phyloP scores from a whole-genome alignment of 2,888 invertebrate genomes.

The Electrophaes corylata region DNA sequence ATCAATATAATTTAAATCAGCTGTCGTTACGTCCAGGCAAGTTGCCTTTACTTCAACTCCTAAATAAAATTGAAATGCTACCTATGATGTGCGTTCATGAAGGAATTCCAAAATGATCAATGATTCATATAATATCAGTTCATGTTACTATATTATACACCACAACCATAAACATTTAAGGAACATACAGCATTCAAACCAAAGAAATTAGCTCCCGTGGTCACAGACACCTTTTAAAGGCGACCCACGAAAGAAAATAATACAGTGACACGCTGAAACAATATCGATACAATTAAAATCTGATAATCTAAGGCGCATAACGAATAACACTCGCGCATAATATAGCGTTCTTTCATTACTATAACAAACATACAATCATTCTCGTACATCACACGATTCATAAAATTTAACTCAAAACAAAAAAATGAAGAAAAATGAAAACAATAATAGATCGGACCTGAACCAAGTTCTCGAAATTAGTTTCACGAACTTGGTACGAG shows the following conservation, averaged over 20 bases:
- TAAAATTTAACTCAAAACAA: slow-evolving; percentile 77
- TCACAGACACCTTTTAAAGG: background rate
- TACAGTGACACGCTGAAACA: slow-evolving; percentile 55
- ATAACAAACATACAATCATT: slow-evolving; percentile 49
- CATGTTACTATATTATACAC: slow-evolving; percentile 31
- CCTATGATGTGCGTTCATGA: slow-evolving; percentile 54
- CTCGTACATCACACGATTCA: slow-evolving; percentile 59
- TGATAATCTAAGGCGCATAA: slow-evolving; percentile 67
- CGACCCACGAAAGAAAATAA: slow-evolving; percentile 44
- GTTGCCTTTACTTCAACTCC: background rate
- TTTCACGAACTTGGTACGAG: slow-evolving; percentile 58
- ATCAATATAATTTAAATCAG: slow-evolving; percentile 5
- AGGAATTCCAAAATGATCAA: slow-evolving; percentile 24
- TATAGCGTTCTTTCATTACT: slow-evolving; percentile 58
- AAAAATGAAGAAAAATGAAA: slow-evolving; percentile 54
- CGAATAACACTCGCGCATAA: slow-evolving; percentile 78
- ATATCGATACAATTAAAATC: slow-evolving; percentile 56
- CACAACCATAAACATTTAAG: slow-evolving; percentile 33
- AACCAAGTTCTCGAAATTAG: slow-evolving; percentile 37
- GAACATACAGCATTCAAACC: slow-evolving; percentile 23
- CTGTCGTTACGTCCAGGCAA: background rate
- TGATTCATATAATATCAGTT: slow-evolving; percentile 33
- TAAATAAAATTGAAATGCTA: slow-evolving; percentile 48
- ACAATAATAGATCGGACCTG: slow-evolving; percentile 47
- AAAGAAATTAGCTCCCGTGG: slow-evolving; percentile 20